phyloP scores from a whole-genome alignment of 2,797 vertebrate species.

The Argentina silus region DNA sequence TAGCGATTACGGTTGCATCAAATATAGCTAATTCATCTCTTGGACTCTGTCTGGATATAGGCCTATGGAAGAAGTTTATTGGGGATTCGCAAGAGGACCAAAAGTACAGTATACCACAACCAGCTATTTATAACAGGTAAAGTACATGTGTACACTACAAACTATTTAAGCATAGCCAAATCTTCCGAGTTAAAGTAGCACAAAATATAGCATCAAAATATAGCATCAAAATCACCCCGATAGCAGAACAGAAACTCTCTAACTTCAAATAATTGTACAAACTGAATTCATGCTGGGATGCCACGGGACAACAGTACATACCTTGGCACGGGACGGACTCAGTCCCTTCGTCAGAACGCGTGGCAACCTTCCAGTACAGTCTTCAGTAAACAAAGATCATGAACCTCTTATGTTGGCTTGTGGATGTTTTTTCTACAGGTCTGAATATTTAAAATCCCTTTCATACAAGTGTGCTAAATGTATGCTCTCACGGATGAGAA shows the following conservation, averaged over 20 bases:
- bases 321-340: conserved; percentile 36
- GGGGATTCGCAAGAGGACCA: too few relatives aligned
- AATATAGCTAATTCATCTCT: not conserved
- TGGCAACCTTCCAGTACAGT: conserved; percentile 23
- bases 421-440: not conserved
- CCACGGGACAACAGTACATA: conserved; percentile 5
- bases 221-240: too few relatives aligned
- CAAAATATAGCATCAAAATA: too few relatives aligned
- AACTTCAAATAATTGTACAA: not conserved
- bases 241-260: not conserved
- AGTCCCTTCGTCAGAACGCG: not conserved
- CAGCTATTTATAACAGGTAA: too few relatives aligned
- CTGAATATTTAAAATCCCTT: not conserved
- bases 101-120: too few relatives aligned
- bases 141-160: too few relatives aligned
- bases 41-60: too few relatives aligned
- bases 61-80: too few relatives aligned
- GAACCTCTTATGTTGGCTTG: not conserved
- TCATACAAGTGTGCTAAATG: not conserved
- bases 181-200: not conserved
- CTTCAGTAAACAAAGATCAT: not conserved
- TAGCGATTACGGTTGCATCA: not conserved
- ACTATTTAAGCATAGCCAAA: not conserved
- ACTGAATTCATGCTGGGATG: not conserved
- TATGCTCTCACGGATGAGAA: not conserved